phyloP scores from a whole-genome alignment of 1,140 invertebrate species.

The Papilio polyxenes region DNA sequence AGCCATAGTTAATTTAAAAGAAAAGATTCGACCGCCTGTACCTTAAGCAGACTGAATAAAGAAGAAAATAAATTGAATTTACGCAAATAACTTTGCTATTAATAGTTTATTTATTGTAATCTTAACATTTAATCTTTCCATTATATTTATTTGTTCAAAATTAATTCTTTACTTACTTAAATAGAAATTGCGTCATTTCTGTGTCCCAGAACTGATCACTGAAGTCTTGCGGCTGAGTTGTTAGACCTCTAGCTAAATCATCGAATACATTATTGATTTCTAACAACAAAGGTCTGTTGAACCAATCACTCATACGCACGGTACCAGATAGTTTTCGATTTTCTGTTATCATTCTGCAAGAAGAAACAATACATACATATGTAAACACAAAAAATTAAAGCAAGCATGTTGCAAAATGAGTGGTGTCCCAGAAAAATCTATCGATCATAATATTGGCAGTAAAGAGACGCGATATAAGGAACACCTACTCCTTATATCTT shows the following conservation, averaged over 20 bases:
- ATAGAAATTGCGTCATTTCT: conserved; percentile 90
- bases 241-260: conserved; percentile 86
- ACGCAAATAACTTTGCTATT: too few relatives aligned
- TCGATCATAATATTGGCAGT: neutral
- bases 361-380: conserved; percentile 29
- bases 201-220: conserved; percentile 87
- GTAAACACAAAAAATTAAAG: conserved; percentile 11
- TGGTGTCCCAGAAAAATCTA: too few relatives aligned
- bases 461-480: conserved; percentile 19
- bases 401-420: neutral
- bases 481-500: neutral
- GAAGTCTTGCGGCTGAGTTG: conserved; percentile 86
- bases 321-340: conserved; percentile 81
- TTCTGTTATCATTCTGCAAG: conserved; percentile 85
- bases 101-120: too few relatives aligned
- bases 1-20: neutral
- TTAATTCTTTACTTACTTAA: conserved; percentile 74
- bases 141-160: too few relatives aligned
- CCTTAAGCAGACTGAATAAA: too few relatives aligned
- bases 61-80: too few relatives aligned
- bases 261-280: conserved; percentile 87
- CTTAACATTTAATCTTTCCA: too few relatives aligned
- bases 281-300: conserved; percentile 86
- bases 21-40: too few relatives aligned
- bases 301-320: conserved; percentile 88